These are phyloP conservation scores for Aepyceros melampus DNA, from an alignment of 2,113 vertebrate genomes.

Conservation along the genomic window DNA sequence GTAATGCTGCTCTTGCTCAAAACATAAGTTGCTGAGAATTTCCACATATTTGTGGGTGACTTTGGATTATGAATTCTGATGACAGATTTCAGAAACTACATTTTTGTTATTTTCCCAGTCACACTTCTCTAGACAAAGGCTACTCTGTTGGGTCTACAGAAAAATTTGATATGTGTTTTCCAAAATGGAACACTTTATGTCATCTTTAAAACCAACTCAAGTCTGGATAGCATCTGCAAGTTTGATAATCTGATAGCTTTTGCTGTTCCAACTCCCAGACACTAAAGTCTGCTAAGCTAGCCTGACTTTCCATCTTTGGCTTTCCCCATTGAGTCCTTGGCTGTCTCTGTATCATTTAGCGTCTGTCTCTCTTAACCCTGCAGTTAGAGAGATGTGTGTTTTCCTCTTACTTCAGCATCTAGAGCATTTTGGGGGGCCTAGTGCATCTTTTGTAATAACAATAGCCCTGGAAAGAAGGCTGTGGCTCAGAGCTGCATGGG, in stretches of 20 bases:
- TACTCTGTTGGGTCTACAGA: background rate
- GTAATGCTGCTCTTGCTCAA: background rate
- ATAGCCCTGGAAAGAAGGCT: constrained; percentile 23
- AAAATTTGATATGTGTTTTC: constrained; percentile 2
- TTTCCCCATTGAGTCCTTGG: background rate
- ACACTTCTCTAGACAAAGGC: background rate
- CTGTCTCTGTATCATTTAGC: background rate
- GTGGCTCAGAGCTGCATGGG: background rate
- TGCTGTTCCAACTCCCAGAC: background rate
- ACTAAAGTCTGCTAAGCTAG: background rate
- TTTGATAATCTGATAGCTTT: background rate
- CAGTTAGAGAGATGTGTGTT: background rate
- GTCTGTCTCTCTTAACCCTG: background rate
- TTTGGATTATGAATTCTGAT: background rate
- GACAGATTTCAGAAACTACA: constrained; percentile 11
- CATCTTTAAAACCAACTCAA: background rate
- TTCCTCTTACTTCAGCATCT: constrained; percentile 3
- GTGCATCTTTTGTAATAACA: constrained; percentile 30
- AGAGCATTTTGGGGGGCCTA: background rate
- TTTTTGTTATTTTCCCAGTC: background rate
- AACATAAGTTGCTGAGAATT: background rate
- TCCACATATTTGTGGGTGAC: background rate
- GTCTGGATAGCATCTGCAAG: background rate
- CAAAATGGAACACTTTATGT: background rate
- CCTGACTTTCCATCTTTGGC: background rate